Conservation (phyloP, 2,888 invertebrate genomes). For the Masnerella sp. region DNA sequence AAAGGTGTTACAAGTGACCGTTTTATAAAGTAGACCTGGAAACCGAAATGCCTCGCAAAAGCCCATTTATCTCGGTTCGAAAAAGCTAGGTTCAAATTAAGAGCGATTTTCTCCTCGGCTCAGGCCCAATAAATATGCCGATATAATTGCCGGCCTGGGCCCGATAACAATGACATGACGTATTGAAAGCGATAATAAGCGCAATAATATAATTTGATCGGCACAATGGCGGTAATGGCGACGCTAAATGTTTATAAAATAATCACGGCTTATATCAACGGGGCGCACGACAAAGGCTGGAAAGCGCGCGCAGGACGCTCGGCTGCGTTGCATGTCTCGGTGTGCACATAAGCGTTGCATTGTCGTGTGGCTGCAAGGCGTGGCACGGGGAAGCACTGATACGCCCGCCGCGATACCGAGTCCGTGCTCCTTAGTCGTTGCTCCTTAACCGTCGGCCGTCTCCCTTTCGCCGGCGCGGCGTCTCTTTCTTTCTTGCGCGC, state of each 20-base stretch:
- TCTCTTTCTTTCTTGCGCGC: constrained; percentile 23
- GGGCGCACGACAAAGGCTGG: constrained; percentile 56
- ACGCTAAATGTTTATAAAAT: constrained; percentile 55
- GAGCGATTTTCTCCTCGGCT: no score
- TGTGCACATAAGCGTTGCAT: constrained; percentile 62
- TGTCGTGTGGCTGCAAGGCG: constrained; percentile 66
- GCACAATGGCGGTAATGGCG: constrained; percentile 28
- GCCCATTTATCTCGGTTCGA: no score
- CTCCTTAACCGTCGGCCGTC: constrained; percentile 58
- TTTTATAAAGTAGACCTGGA: no score
- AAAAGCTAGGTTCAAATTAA: no score
- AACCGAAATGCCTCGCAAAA: no score
- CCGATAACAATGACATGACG: constrained; percentile 40
- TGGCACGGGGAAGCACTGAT: constrained; percentile 65
- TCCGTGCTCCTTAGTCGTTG: constrained; percentile 53
- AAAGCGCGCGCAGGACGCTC: constrained; percentile 42
- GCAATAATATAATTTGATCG: constrained; percentile 46
- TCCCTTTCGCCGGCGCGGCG: constrained; percentile 27
- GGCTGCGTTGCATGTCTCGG: constrained; percentile 61
- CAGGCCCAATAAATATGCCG: constrained; percentile 10
- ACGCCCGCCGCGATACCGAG: constrained; percentile 62
- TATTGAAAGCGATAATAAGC: constrained; percentile 40
- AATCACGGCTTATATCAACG: constrained; percentile 51
- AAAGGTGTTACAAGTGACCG: no score
- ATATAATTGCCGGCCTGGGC: constrained; percentile 25